These are phyloP conservation scores for Dryoscopus gambensis DNA, from an alignment of 2,113 vertebrate species.

Conservation along the genomic window DNA sequence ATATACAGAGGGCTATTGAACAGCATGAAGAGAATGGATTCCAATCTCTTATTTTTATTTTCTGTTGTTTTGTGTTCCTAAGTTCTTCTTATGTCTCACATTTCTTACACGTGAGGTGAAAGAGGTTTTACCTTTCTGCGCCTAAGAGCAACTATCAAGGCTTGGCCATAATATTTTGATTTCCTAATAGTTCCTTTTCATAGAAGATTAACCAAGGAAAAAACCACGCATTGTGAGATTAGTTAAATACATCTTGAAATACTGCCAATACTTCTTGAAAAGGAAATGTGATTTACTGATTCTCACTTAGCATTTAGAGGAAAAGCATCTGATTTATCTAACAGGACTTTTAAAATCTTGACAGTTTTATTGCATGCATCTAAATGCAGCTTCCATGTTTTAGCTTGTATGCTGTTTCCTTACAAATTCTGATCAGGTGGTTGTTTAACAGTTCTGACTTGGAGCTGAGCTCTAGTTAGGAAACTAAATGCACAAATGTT, in stretches of 20 bases:
- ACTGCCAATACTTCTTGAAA: neutral
- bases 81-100: neutral
- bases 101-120: neutral
- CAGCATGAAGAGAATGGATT: neutral
- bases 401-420: neutral
- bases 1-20: neutral
- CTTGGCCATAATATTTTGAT: constrained; percentile 30
- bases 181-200: constrained; percentile 4
- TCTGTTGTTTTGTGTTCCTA: neutral
- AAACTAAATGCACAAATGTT: constrained; percentile 11
- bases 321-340: constrained; percentile 12
- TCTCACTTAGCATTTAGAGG: neutral
- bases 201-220: neutral
- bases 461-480: neutral
- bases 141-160: neutral
- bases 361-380: neutral
- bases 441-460: constrained; percentile 11
- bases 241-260: constrained; percentile 23
- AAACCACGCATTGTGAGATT: neutral
- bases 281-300: neutral
- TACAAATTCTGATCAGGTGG: constrained; percentile 1
- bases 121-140: neutral
- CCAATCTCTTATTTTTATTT: neutral
- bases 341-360: neutral
- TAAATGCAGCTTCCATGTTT: neutral